Evolutionary conservation across 2,797 vertebrate species (phyloP).

Genomic region (Intellagama lesueurii): DNA sequence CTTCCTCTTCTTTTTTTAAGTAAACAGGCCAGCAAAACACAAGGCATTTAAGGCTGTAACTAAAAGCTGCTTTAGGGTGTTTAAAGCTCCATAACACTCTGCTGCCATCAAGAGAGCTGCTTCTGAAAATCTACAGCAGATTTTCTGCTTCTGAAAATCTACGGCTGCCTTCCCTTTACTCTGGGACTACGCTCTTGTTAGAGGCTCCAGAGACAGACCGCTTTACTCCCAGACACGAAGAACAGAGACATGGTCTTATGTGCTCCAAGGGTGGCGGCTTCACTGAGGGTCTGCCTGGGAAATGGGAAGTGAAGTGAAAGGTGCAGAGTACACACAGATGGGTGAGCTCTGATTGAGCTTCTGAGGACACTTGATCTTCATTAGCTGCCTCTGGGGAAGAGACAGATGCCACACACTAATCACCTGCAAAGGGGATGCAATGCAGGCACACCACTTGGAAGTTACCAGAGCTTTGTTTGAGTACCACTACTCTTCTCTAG

Average conservation of each 20-base stretch:
- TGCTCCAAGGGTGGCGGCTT: too few species aligned
- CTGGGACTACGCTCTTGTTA: not conserved
- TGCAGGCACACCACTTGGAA: not conserved
- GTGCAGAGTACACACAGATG: not conserved
- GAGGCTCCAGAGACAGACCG: not conserved
- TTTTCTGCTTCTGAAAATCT: too few species aligned
- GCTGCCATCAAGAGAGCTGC: not conserved
- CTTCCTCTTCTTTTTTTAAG: too few species aligned
- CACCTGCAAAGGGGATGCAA: not conserved
- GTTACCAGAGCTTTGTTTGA: not conserved
- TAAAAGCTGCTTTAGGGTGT: not conserved
- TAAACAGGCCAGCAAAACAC: not conserved
- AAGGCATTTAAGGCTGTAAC: not conserved
- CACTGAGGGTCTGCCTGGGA: not conserved
- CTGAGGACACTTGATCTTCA: not conserved
- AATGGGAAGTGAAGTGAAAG: not conserved
- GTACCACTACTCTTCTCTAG: not conserved
- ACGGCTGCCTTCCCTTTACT: not conserved
- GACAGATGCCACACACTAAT: not conserved
- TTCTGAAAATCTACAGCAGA: not conserved
- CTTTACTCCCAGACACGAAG: not conserved
- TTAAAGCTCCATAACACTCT: not conserved
- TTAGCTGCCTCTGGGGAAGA: not conserved
- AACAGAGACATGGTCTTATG: not conserved
- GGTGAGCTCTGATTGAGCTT: not conserved